phyloP scores from a whole-genome alignment of 2,888 invertebrate genomes.

The Synanthedon vespiformis region DNA sequence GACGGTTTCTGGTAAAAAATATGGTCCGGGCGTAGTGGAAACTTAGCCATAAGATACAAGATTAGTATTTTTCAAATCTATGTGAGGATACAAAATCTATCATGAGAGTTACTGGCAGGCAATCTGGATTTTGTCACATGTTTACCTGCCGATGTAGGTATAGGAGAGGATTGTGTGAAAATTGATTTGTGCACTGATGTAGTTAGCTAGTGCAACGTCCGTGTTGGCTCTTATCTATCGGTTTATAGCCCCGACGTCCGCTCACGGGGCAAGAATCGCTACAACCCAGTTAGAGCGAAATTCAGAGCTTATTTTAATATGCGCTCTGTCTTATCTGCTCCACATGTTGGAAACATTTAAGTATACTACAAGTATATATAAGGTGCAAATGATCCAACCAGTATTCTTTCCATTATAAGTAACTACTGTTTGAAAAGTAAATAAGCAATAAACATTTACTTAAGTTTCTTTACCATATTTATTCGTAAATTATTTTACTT shows the following conservation, averaged over 20 bases:
- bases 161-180: slow-evolving; percentile 5
- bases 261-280: slow-evolving; percentile 29
- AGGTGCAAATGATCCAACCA: too few species aligned
- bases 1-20: too few species aligned
- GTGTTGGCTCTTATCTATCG: slow-evolving; percentile 32
- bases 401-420: too few species aligned
- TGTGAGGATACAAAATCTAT: neutral
- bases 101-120: too few species aligned
- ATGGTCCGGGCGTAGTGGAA: too few species aligned
- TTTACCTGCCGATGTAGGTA: neutral
- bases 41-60: too few species aligned
- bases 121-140: neutral
- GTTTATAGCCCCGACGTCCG: slow-evolving; percentile 42
- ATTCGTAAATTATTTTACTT: too few species aligned
- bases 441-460: too few species aligned
- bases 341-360: slow-evolving; percentile 7
- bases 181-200: slow-evolving; percentile 18
- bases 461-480: too few species aligned
- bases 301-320: slow-evolving; percentile 13
- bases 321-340: slow-evolving; percentile 11
- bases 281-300: slow-evolving; percentile 33
- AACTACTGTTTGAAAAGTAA: too few species aligned
- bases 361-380: too few species aligned
- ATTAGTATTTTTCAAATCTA: too few species aligned
- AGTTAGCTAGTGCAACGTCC: slow-evolving; percentile 16